These are phyloP conservation scores for Kryphioiulus occultus DNA, from an alignment of 2,888 invertebrate genomes.

Conservation along the genomic window DNA sequence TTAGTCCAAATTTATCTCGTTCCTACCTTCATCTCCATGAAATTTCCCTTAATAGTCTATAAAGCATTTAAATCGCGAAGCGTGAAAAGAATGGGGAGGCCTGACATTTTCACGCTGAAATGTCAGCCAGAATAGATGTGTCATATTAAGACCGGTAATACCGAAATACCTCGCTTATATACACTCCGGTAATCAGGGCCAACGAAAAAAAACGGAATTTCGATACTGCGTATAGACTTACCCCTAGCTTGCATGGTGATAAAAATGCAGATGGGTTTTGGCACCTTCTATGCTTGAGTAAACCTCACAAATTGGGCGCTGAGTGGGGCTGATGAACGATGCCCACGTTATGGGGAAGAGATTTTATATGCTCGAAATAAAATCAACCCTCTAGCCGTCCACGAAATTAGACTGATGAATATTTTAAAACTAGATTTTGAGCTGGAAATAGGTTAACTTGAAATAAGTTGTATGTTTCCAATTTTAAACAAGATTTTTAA, in stretches of 20 bases:
- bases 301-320: not conserved
- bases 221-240: not conserved
- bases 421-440: too few species aligned
- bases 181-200: constrained; percentile 5
- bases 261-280: not conserved
- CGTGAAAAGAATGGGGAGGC: not conserved
- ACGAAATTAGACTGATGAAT: too few species aligned
- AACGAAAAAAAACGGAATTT: not conserved
- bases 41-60: constrained; percentile 5
- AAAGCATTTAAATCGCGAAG: constrained; percentile 5
- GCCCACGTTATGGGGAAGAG: not conserved
- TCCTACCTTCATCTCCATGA: not conserved
- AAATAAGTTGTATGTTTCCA: too few species aligned
- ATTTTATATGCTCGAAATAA: too few species aligned
- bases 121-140: not conserved
- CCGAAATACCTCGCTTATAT: not conserved
- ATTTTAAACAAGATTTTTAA: too few species aligned
- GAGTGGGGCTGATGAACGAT: not conserved
- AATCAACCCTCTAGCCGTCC: too few species aligned
- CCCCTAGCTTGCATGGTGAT: not conserved
- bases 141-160: not conserved
- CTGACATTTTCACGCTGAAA: constrained; percentile 5
- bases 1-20: not conserved
- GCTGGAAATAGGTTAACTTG: too few species aligned
- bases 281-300: not conserved